phyloP scores from a whole-genome alignment of 2,888 invertebrate genomes.

The Dilophus febrilis region DNA sequence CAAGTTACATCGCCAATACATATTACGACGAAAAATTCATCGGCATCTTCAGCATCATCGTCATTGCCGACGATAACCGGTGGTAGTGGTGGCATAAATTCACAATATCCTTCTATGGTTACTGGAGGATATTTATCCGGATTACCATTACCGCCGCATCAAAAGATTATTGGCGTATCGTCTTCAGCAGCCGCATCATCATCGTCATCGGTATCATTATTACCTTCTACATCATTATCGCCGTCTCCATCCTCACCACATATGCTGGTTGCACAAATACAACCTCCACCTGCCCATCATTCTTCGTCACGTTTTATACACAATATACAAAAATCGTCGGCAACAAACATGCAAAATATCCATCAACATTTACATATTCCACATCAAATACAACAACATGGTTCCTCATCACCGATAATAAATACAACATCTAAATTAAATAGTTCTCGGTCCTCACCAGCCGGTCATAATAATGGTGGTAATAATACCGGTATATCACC shows the following conservation, averaged over 20 bases:
- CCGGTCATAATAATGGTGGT: no score
- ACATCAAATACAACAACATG: constrained; percentile 22
- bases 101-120: no score
- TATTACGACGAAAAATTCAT: constrained; percentile 36
- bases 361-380: no score
- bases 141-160: constrained; percentile 30
- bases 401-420: constrained; percentile 29
- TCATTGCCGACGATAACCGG: constrained; percentile 25
- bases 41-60: constrained; percentile 35
- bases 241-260: no score
- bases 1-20: constrained; percentile 20
- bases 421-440: not conserved
- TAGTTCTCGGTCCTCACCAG: not conserved
- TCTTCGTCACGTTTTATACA: constrained; percentile 18
- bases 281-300: constrained; percentile 43
- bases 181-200: no score
- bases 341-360: not conserved
- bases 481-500: no score
- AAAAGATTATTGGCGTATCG: constrained; percentile 23
- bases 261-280: no score
- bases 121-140: constrained; percentile 25
- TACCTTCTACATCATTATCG: no score
- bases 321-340: not conserved
- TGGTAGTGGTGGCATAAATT: no score
- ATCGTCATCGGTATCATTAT: no score